A percentile compares a stretch with the other conserved stretches of the same genome.
phyloP scores from a whole-genome alignment of 2,113 vertebrate genomes.

The Rhegmatorhina hoffmannsi region DNA sequence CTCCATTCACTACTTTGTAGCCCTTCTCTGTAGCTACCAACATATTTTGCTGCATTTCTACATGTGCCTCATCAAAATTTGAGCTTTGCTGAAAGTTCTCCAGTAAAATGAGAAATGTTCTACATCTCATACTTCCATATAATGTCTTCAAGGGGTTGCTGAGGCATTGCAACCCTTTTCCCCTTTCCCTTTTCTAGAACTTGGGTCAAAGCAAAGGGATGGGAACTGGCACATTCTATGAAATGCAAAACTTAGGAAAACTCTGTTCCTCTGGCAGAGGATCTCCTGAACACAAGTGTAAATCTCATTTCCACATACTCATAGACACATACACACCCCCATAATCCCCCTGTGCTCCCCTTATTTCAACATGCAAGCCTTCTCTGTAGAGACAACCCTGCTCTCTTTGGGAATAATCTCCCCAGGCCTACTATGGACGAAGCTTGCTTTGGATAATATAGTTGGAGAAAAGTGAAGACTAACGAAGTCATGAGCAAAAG shows the following conservation, averaged over 20 bases:
- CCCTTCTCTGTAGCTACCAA: neutral
- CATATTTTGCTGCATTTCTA: neutral
- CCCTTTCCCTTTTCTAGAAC: neutral
- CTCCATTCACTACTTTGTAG: neutral
- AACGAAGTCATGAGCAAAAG: neutral
- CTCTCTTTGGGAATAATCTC: neutral
- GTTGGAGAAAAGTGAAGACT: neutral
- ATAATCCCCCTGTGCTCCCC: fast-evolving
- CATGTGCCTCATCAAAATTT: neutral
- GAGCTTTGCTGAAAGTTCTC: neutral
- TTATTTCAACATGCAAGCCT: neutral
- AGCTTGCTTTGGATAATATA: neutral
- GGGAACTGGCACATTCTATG: neutral
- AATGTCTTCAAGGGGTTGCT: neutral
- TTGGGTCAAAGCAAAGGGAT: neutral
- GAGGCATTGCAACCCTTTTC: neutral
- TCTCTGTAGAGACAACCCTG: neutral
- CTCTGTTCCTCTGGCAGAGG: neutral
- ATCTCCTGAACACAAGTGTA: neutral
- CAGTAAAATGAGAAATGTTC: neutral
- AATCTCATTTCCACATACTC: neutral
- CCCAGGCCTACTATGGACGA: neutral
- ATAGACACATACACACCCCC: neutral
- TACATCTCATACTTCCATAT: neutral
- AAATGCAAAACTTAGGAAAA: neutral